A percentile compares a stretch with the other conserved stretches of the same genome.
Conservation (phyloP, 2,113 vertebrate genomes). For the Diphyllodes magnificus region DNA sequence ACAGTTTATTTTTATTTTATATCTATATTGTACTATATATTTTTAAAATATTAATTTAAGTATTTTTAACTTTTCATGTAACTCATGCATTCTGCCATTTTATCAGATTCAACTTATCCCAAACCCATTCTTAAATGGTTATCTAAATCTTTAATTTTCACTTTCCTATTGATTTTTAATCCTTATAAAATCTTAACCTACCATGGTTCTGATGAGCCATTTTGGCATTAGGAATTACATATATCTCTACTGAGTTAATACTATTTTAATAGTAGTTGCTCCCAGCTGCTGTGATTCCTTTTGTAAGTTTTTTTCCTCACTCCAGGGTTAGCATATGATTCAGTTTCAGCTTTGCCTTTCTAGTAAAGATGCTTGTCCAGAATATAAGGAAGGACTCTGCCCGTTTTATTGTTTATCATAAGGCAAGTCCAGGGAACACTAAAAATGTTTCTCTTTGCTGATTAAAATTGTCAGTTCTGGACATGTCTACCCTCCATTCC, state of each 20-base stretch:
- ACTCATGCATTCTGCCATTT: neutral
- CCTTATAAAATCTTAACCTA: neutral
- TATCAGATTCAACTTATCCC: neutral
- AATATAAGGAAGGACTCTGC: neutral
- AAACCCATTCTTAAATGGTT: neutral
- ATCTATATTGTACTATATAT: neutral
- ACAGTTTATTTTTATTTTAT: neutral
- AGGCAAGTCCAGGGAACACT: neutral
- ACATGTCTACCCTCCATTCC: neutral
- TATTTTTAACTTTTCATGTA: neutral
- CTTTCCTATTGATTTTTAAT: neutral
- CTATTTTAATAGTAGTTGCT: neutral
- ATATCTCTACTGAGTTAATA: neutral
- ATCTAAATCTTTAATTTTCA: neutral
- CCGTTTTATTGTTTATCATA: neutral
- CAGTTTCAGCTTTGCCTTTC: neutral
- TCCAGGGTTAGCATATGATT: neutral
- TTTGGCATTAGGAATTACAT: neutral
- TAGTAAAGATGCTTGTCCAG: neutral
- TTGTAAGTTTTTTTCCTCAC: neutral
- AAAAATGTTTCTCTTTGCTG: neutral
- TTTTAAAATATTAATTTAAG: neutral
- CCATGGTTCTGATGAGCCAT: neutral
- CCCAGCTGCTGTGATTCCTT: neutral
- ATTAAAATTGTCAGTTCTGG: neutral